Evolutionary conservation across 2,113 vertebrate species (phyloP).

Genomic region (Elanoides forficatus): DNA sequence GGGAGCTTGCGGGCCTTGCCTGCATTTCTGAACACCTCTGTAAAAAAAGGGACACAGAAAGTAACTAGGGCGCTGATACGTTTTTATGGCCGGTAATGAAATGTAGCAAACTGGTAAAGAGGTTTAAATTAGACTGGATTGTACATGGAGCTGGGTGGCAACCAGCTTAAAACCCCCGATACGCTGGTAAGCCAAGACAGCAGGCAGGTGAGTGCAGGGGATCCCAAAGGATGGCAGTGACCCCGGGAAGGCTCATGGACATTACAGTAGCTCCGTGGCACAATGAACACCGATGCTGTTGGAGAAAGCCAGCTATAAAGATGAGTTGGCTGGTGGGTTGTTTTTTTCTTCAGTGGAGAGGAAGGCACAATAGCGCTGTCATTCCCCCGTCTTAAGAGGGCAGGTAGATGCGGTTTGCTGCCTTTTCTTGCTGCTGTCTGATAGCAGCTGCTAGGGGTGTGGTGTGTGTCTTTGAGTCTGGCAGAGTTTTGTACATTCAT

Average conservation of each 20-base stretch:
- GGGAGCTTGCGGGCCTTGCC: background rate
- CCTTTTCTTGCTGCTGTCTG: background rate
- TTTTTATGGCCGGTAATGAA: background rate
- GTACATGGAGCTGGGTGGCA: fast-evolving
- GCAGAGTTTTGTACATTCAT: fast-evolving
- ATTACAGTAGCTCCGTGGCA: fast-evolving
- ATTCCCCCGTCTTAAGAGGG: background rate
- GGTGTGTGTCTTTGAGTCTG: background rate
- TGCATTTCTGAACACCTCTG: background rate
- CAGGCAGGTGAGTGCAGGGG: background rate
- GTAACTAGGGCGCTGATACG: fast-evolving
- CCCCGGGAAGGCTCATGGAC: fast-evolving
- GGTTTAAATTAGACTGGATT: too few species aligned
- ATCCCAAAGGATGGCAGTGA: fast-evolving
- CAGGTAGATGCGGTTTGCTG: background rate
- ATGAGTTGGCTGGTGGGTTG: background rate
- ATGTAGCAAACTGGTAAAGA: too few species aligned
- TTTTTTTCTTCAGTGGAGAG: background rate
- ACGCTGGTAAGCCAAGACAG: fast-evolving
- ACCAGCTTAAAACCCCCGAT: fast-evolving
- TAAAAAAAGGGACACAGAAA: fast-evolving
- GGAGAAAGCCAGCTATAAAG: too few species aligned
- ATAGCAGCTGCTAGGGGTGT: background rate
- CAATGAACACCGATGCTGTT: fast-evolving
- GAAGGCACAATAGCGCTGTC: fast-evolving